A percentile compares a stretch with the other conserved stretches of the same genome.
Evolutionary conservation across 2,888 invertebrate genomes (phyloP).

Genomic region (Coecobrya sp.): DNA sequence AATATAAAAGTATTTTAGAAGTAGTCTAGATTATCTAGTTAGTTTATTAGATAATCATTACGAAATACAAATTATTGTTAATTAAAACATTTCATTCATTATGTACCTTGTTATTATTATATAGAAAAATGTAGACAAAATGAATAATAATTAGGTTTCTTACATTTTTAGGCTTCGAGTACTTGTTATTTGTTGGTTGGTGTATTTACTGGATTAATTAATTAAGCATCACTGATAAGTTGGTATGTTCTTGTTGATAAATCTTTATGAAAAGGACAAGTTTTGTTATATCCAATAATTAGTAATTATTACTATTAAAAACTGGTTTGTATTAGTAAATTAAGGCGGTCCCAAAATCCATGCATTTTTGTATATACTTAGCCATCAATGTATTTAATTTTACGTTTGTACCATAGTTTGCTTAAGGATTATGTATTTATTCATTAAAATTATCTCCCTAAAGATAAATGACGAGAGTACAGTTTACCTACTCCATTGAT

Average conservation of each 20-base stretch:
- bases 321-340: too few relatives aligned
- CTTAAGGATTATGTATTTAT: too few relatives aligned
- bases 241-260: neutral
- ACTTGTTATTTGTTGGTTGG: too few relatives aligned
- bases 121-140: neutral
- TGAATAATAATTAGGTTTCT: neutral
- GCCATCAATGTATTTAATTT: neutral
- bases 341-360: too few relatives aligned
- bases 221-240: too few relatives aligned
- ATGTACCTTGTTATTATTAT: conserved; percentile 33
- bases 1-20: neutral
- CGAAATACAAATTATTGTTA: neutral
- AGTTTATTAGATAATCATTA: neutral
- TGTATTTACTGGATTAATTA: too few relatives aligned
- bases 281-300: neutral
- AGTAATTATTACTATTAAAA: conserved; percentile 11
- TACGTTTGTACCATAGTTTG: neutral
- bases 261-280: conserved; percentile 26
- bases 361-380: conserved; percentile 13
- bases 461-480: too few relatives aligned
- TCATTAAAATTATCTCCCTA: too few relatives aligned
- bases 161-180: too few relatives aligned
- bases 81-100: neutral
- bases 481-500: too few relatives aligned
- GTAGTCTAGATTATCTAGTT: neutral